Evolutionary conservation across 2,888 invertebrate species (phyloP).

Genomic region (Galerucella calmariensis): DNA sequence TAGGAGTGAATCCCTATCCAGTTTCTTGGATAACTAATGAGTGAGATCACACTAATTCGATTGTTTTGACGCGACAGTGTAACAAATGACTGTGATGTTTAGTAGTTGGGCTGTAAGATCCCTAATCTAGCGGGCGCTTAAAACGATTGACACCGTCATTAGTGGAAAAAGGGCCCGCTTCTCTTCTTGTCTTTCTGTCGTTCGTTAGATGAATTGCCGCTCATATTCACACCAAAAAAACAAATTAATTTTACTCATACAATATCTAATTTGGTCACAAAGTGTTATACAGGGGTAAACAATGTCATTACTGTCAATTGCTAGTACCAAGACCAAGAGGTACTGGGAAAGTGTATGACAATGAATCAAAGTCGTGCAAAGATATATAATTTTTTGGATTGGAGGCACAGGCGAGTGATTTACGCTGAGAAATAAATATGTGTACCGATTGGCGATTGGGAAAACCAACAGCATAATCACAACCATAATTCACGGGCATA

Average conservation of each 20-base stretch:
- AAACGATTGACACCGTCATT: constrained; percentile 57
- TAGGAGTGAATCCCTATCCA: constrained; percentile 22
- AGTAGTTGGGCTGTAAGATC: constrained; percentile 42
- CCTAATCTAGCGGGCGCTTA: constrained; percentile 51
- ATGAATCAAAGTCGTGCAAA: constrained; percentile 16
- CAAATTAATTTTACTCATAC: constrained; percentile 34
- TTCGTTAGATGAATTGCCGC: constrained; percentile 46
- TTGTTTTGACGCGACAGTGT: constrained; percentile 44
- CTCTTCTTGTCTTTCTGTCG: constrained; percentile 46
- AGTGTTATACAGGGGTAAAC: too few species aligned
- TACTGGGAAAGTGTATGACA: not conserved
- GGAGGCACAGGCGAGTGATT: constrained; percentile 13
- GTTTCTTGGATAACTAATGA: constrained; percentile 35
- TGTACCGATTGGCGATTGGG: not conserved
- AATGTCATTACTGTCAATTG: too few species aligned
- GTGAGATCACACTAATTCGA: constrained; percentile 40
- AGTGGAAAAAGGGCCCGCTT: constrained; percentile 58
- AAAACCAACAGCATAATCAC: constrained; percentile 30
- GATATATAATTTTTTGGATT: constrained; percentile 21
- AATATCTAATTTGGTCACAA: constrained; percentile 1
- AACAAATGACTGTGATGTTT: constrained; percentile 41
- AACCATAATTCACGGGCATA: constrained; percentile 42
- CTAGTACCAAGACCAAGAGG: too few species aligned
- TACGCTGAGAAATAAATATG: constrained; percentile 18
- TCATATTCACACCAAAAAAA: constrained; percentile 36